Evolutionary conservation across 2,888 invertebrate species (phyloP).

Genomic region (Myathropa florea): DNA sequence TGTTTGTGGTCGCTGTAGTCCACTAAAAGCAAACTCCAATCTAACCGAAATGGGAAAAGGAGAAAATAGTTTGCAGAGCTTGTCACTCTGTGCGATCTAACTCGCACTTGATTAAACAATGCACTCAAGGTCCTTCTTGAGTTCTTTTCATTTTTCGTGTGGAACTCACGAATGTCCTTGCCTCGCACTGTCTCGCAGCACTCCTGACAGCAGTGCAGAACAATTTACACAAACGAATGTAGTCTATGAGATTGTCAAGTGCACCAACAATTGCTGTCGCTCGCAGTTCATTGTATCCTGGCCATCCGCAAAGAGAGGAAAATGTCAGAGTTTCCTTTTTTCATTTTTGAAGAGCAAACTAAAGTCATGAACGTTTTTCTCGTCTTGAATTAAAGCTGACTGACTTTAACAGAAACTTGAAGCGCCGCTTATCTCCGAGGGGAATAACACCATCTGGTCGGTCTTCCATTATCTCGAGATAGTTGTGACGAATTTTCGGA

Average conservation of each 20-base stretch:
- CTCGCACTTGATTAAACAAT: neutral
- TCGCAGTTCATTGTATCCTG: neutral
- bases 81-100: neutral
- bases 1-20: neutral
- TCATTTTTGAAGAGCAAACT: neutral
- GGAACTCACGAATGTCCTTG: neutral
- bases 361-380: neutral
- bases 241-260: neutral
- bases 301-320: neutral
- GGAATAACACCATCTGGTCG: neutral
- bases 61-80: neutral
- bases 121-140: neutral
- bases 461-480: too few species aligned
- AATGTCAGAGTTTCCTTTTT: neutral
- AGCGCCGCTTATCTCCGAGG: neutral
- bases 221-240: neutral
- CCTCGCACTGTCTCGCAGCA: neutral
- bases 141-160: neutral
- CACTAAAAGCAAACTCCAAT: neutral
- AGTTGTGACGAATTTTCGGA: neutral
- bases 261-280: neutral
- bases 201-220: neutral
- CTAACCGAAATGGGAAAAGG: neutral
- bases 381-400: too few species aligned
- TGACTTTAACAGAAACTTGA: too few species aligned